Evolutionary conservation across 2,888 invertebrate species (phyloP).

Genomic region (Serripes groenlandicus): DNA sequence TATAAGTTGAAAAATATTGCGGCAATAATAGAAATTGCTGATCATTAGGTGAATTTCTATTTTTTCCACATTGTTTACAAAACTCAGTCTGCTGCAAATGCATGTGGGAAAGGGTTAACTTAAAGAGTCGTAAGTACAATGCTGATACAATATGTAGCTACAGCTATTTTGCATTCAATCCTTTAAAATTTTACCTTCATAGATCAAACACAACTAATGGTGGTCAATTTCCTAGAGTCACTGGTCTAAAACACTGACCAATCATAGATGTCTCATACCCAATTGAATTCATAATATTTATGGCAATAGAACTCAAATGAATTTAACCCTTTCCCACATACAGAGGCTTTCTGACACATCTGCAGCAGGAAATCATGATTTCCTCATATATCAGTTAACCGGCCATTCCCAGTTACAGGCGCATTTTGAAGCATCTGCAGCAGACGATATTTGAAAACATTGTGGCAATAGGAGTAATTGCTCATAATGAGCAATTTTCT

Average conservation of each 20-base stretch:
- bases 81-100: too few relatives aligned
- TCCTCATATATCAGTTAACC: neutral
- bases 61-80: too few relatives aligned
- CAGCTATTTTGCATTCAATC: too few relatives aligned
- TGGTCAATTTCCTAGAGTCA: neutral
- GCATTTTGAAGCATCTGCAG: too few relatives aligned
- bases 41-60: too few relatives aligned
- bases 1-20: too few relatives aligned
- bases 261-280: neutral
- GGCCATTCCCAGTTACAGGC: too few relatives aligned
- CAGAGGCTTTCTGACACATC: neutral
- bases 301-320: neutral
- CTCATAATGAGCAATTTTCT: neutral
- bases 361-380: too few relatives aligned
- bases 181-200: neutral
- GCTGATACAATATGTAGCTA: too few relatives aligned
- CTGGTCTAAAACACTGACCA: slow-evolving; percentile 3
- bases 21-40: too few relatives aligned
- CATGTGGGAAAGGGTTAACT: too few relatives aligned
- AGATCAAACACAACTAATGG: neutral
- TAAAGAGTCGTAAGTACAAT: too few relatives aligned
- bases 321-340: neutral
- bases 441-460: neutral
- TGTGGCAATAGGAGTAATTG: neutral
- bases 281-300: neutral